phyloP scores from a whole-genome alignment of 2,113 vertebrate species.

The Nannospalax galili region DNA sequence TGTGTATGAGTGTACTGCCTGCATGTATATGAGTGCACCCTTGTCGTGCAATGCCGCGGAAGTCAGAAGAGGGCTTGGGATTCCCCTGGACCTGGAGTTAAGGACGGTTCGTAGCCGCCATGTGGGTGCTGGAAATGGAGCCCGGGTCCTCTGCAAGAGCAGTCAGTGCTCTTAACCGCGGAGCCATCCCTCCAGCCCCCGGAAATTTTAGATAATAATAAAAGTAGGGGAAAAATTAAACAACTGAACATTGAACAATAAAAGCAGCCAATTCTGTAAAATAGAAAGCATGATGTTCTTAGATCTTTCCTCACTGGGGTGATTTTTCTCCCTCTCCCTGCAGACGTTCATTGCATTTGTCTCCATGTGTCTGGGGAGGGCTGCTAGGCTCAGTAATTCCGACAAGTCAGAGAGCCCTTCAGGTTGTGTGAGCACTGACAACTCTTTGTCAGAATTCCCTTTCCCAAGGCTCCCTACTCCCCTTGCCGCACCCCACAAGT shows the following conservation, averaged over 20 bases:
- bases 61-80: too few relatives aligned
- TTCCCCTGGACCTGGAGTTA: too few relatives aligned
- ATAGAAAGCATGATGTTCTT: neutral
- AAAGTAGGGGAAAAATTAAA: neutral
- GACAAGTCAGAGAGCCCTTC: neutral
- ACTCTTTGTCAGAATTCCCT: neutral
- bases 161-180: too few relatives aligned
- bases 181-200: too few relatives aligned
- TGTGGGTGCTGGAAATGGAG: too few relatives aligned
- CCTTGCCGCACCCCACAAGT: neutral
- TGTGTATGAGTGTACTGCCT: too few relatives aligned
- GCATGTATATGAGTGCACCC: too few relatives aligned
- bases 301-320: neutral
- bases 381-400: neutral
- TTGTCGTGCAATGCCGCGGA: too few relatives aligned
- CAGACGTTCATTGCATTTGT: neutral
- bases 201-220: neutral
- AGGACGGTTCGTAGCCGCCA: too few relatives aligned
- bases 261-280: neutral
- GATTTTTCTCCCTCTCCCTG: neutral
- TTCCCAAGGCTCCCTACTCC: neutral
- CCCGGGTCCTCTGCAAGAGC: too few relatives aligned
- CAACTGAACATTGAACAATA: neutral
- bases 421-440: neutral
- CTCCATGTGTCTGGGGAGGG: neutral